Evolutionary conservation across 2,888 invertebrate species (phyloP).

Genomic region (Mesoligia furuncula): DNA sequence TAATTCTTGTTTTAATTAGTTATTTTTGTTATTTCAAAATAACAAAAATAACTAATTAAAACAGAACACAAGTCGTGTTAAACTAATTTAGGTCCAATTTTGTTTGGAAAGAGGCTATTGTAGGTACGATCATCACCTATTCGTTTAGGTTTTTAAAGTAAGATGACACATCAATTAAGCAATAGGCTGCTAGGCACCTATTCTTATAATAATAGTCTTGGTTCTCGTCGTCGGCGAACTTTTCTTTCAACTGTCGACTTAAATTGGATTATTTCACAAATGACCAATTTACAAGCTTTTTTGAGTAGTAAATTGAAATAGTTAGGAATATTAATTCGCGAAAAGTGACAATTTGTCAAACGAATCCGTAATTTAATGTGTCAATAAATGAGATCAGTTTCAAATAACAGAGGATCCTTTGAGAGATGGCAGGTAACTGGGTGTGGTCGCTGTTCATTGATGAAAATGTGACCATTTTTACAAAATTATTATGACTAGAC

Average conservation of each 20-base stretch:
- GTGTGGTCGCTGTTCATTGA: constrained; percentile 18
- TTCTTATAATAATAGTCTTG: neutral
- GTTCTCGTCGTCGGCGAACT: constrained; percentile 10
- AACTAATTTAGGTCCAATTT: neutral
- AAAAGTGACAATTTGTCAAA: constrained; percentile 35
- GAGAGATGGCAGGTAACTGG: constrained; percentile 10
- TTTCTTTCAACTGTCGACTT: constrained; percentile 20
- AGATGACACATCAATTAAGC: neutral
- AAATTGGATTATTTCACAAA: constrained; percentile 36
- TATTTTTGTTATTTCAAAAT: too few species aligned
- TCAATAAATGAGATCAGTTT: constrained; percentile 17
- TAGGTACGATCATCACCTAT: neutral
- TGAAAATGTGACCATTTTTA: neutral
- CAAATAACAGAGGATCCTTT: neutral
- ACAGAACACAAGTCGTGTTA: neutral
- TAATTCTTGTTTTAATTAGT: too few species aligned
- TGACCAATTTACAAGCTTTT: constrained; percentile 25
- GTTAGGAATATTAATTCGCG: constrained; percentile 38
- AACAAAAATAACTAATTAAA: neutral
- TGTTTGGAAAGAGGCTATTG: neutral
- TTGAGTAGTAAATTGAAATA: constrained; percentile 3
- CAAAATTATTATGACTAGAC: neutral
- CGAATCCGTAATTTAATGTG: constrained; percentile 6
- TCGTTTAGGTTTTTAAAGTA: neutral
- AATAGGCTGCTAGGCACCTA: neutral